Evolutionary conservation across 1,140 invertebrate species (phyloP), one percentile per base, ranked within the genome.

Genomic region (Anagrus nilaparvatae): DNA sequence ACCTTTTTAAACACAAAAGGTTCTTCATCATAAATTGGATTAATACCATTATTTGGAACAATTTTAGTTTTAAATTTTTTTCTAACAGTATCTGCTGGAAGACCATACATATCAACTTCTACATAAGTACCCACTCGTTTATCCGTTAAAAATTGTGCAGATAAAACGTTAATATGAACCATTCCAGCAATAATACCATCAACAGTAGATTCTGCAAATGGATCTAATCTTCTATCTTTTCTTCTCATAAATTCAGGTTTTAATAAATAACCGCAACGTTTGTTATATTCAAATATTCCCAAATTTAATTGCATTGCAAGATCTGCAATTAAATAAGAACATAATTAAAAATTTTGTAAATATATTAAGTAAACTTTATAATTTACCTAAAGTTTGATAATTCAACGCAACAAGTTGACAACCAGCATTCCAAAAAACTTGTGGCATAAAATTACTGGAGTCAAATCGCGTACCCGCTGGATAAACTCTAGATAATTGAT

Each of bases 391-490:
- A 1, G 95, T 97, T 72, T 99, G 97, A 69, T 92, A 99, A 70
- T 99, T 99, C 0, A 99, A 74, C 1, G 97, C 93, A 7, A 99
- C 96, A 62, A 99, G 73, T 61, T 99, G 97, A 67, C 95, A 99
- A 1, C 97, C 97, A 5, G 94, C 94, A 67, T 99, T 99, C 97
- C 96, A 99, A 67, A 98, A 99, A 27, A 98, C 86, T 73, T 97
- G 95, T 7, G 97, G 97, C 84, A 99, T 94, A 54, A 97, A 99
- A 65, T 99, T 99, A 44, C 90, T 93, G 20, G 93, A 97, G 67
- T 99, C 95, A 50, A 99, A 97, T 32, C 96, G 73, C 1, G 92
- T 97, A 19, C 96, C 96, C 31, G 87, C 84, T 9, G 90, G 91
- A 68, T 94, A 95, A 8, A 95, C 86, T 2, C 89, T 69, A 17